Evolutionary conservation across 2,113 vertebrate species (phyloP).

Genomic region (Picathartes gymnocephalus): DNA sequence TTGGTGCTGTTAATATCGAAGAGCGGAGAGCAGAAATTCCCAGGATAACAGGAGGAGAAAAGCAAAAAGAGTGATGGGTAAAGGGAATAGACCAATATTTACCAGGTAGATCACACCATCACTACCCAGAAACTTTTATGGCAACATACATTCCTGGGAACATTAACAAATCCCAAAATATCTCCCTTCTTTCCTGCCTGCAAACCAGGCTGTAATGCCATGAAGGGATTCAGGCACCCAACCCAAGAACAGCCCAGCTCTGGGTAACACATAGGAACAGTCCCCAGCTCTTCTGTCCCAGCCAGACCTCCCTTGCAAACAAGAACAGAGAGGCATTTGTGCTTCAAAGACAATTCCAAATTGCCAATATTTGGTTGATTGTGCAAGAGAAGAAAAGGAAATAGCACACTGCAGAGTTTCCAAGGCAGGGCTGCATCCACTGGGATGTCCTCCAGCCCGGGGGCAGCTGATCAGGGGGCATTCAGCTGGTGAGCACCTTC

Average conservation of each 20-base stretch:
- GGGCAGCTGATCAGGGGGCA: not conserved
- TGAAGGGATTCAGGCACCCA: not conserved
- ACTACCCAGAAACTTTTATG: not conserved
- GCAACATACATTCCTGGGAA: not conserved
- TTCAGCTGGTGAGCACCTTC: rapidly evolving
- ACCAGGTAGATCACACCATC: not conserved
- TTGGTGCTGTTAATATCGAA: not conserved
- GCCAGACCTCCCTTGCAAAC: not conserved
- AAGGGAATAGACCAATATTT: not conserved
- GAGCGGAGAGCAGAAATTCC: not conserved
- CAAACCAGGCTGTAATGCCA: not conserved
- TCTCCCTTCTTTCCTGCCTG: not conserved
- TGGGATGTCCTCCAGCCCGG: not conserved
- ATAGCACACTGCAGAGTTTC: not conserved
- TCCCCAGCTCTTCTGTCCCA: not conserved
- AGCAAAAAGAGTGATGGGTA: not conserved
- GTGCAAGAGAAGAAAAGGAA: not conserved
- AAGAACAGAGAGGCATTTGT: not conserved
- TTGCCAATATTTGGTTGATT: not conserved
- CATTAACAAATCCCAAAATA: not conserved
- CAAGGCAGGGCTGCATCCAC: not conserved
- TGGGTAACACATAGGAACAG: not conserved
- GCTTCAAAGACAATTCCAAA: not conserved
- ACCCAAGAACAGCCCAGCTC: not conserved
- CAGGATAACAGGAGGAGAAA: not conserved